Conservation (phyloP, 2,797 vertebrate species). For the Schizopygopsis pylzovi region DNA sequence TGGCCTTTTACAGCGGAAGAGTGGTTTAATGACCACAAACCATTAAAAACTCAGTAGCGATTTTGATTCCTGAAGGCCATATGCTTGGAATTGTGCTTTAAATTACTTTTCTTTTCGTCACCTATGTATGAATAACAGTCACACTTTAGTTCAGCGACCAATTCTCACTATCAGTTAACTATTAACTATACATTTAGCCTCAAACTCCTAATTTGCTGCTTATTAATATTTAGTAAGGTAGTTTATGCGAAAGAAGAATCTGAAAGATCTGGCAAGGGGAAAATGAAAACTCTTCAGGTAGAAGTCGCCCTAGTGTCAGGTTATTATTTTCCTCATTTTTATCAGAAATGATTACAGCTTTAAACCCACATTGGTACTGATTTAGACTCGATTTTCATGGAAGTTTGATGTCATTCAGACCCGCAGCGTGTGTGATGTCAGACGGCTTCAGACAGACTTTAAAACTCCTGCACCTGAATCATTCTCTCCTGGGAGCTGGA, state of each 20-base stretch:
- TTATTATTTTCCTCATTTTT: slow-evolving; percentile 28
- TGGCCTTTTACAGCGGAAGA: not conserved
- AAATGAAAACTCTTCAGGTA: slow-evolving; percentile 3
- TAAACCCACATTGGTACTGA: slow-evolving; percentile 30
- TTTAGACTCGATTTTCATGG: slow-evolving; percentile 27
- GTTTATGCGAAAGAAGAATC: not conserved
- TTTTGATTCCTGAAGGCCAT: not conserved
- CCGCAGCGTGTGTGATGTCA: slow-evolving; percentile 43
- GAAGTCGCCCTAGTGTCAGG: slow-evolving; percentile 14
- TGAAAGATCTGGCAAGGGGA: not conserved
- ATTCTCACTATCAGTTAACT: not conserved
- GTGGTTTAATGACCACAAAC: not conserved
- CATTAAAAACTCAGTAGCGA: not conserved
- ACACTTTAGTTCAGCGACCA: not conserved
- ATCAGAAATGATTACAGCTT: slow-evolving; percentile 14
- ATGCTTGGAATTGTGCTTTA: not conserved
- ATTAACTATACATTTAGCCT: not conserved
- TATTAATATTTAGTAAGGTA: not conserved
- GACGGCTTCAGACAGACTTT: slow-evolving; percentile 43
- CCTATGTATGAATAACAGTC: not conserved
- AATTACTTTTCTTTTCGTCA: not conserved
- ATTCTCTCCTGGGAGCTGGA: slow-evolving; percentile 41
- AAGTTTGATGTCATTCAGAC: slow-evolving; percentile 51
- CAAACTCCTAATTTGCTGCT: not conserved
- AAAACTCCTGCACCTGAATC: slow-evolving; percentile 46